A percentile compares a stretch with the other conserved stretches of the same genome.
phyloP scores from a whole-genome alignment of 2,888 invertebrate genomes.

The Archips xylosteana region DNA sequence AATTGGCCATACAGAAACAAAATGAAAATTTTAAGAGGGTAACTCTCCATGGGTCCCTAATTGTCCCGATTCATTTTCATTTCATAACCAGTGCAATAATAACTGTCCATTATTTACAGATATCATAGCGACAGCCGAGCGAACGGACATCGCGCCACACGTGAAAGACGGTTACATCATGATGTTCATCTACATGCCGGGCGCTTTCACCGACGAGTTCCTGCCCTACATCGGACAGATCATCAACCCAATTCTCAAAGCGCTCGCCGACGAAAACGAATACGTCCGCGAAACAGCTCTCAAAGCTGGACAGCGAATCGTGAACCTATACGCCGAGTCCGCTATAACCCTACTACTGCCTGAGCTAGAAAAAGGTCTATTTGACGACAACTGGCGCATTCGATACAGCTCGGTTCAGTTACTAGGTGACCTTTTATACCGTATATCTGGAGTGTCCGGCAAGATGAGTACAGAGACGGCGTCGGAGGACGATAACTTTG shows the following conservation, averaged over 20 bases:
- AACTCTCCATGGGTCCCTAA: neutral
- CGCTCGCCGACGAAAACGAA: conserved; percentile 99
- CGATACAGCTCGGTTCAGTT: conserved; percentile 97
- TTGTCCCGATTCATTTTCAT: too few relatives aligned
- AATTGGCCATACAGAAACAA: too few relatives aligned
- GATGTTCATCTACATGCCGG: conserved; percentile 99
- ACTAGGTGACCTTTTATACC: conserved; percentile 97
- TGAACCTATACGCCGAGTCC: conserved; percentile 97
- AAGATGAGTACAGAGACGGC: conserved; percentile 99
- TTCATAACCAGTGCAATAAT: neutral
- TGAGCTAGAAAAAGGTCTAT: conserved; percentile 96
- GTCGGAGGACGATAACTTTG: conserved; percentile 99
- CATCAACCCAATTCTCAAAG: conserved; percentile 98
- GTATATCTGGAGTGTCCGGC: conserved; percentile 98
- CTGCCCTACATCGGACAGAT: conserved; percentile 98
- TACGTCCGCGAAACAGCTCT: conserved; percentile 99
- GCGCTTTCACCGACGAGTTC: conserved; percentile 98
- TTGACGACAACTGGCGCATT: conserved; percentile 99
- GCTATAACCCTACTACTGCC: conserved; percentile 97
- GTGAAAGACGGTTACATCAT: conserved; percentile 99
- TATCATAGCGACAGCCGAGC: conserved; percentile 96
- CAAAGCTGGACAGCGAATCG: conserved; percentile 98
- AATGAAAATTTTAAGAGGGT: too few relatives aligned
- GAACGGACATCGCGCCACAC: conserved; percentile 97
- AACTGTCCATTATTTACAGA: conserved; percentile 81